A percentile compares a stretch with the other conserved stretches of the same genome.
phyloP scores from a whole-genome alignment of 2,888 invertebrate species.

The Acanthosepion esculentum region DNA sequence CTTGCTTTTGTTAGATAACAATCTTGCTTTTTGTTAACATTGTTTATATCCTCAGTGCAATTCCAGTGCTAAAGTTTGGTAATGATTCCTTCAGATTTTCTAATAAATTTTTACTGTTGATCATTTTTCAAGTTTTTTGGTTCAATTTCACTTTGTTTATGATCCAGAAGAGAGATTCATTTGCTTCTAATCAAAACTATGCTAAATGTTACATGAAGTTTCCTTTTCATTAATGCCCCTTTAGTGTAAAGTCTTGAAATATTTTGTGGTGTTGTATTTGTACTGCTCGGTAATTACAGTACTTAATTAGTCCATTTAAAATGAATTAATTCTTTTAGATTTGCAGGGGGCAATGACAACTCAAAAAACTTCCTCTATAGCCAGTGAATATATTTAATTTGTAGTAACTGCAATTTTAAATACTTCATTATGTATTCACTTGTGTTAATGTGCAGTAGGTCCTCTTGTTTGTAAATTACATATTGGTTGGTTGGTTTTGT shows the following conservation, averaged over 20 bases:
- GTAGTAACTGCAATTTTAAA: neutral
- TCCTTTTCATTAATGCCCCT: too few relatives aligned
- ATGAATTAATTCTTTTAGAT: neutral
- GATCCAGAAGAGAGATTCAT: neutral
- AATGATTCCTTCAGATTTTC: neutral
- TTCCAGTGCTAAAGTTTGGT: neutral
- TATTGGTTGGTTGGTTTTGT: too few relatives aligned
- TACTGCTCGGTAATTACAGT: too few relatives aligned
- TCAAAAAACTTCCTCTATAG: neutral
- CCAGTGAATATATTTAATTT: neutral
- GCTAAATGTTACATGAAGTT: too few relatives aligned
- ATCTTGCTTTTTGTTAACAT: neutral
- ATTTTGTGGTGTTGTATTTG: too few relatives aligned
- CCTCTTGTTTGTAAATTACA: too few relatives aligned
- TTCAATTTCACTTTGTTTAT: neutral
- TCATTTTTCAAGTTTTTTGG: neutral
- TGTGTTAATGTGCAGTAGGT: too few relatives aligned
- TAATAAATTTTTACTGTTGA: neutral
- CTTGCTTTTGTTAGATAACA: neutral
- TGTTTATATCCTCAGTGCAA: neutral
- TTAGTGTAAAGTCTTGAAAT: neutral
- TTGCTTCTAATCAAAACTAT: too few relatives aligned
- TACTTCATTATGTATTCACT: too few relatives aligned
- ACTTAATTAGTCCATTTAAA: neutral
- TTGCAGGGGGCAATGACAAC: neutral